These are phyloP conservation scores for Chionodraco myersi DNA, from an alignment of 2,113 vertebrate genomes.

Conservation along the genomic window DNA sequence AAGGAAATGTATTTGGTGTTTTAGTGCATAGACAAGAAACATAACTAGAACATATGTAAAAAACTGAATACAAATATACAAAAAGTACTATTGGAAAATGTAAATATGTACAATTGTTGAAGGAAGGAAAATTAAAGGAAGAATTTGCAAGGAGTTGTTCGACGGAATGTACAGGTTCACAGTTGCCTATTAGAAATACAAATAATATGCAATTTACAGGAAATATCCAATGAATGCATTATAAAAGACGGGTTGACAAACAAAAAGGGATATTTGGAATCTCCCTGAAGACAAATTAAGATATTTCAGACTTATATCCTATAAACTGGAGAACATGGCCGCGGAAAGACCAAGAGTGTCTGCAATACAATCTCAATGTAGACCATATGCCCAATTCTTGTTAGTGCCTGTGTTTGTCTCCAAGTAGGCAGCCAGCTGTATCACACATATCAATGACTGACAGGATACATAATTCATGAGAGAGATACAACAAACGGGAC, in stretches of 20 bases:
- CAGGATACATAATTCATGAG: conserved; percentile 72
- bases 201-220: too few relatives aligned
- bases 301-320: neutral
- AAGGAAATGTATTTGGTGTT: too few relatives aligned
- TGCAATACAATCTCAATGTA: neutral
- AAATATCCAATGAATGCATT: too few relatives aligned
- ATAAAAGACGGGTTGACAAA: neutral
- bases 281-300: neutral
- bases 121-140: too few relatives aligned
- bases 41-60: too few relatives aligned
- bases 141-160: too few relatives aligned
- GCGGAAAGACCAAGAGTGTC: neutral
- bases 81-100: too few relatives aligned
- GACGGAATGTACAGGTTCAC: too few relatives aligned
- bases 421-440: conserved; percentile 36
- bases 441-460: conserved; percentile 62
- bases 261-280: neutral
- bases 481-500: conserved; percentile 49
- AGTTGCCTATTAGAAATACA: too few relatives aligned
- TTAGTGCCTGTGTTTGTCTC: conserved; percentile 22
- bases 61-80: too few relatives aligned
- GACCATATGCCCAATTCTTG: neutral
- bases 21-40: too few relatives aligned
- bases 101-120: too few relatives aligned
- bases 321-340: neutral